phyloP scores from a whole-genome alignment of 2,888 invertebrate species.

The Ophioninae sp. region DNA sequence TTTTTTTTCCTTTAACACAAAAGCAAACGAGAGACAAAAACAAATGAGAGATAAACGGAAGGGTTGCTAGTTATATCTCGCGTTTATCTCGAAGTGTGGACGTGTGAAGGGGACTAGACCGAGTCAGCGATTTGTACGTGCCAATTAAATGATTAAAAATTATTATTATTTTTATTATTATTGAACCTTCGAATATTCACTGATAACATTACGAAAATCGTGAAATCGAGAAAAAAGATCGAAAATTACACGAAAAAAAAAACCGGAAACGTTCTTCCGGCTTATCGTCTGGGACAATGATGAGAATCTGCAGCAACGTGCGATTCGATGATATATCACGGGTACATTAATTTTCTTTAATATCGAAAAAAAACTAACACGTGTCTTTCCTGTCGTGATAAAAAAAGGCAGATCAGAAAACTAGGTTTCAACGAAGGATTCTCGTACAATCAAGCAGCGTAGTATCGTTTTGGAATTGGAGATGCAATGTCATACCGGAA shows the following conservation, averaged over 20 bases:
- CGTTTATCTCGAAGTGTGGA: conserved; percentile 21
- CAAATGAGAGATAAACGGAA: conserved; percentile 17
- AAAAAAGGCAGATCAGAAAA: conserved; percentile 2
- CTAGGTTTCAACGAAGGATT: conserved; percentile 8
- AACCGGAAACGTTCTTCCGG: background rate
- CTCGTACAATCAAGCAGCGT: conserved; percentile 26
- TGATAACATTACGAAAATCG: background rate
- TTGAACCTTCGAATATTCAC: background rate
- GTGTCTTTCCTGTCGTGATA: conserved; percentile 18
- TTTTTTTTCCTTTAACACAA: conserved; percentile 57
- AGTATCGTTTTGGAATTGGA: conserved; percentile 10
- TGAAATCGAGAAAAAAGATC: background rate
- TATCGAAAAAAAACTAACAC: conserved; percentile 18
- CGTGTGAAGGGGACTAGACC: conserved; percentile 32
- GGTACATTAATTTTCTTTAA: background rate
- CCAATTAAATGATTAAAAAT: conserved; percentile 50
- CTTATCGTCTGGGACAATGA: background rate
- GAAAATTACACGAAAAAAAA: background rate
- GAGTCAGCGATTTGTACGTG: conserved; percentile 31
- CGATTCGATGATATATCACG: background rate
- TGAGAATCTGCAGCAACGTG: background rate
- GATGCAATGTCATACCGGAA: conserved; percentile 47
- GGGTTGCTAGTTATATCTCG: conserved; percentile 38
- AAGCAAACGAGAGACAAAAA: background rate
- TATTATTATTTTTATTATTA: conserved; percentile 3